Evolutionary conservation across 2,888 invertebrate genomes (phyloP).

Genomic region (Achlya flavicornis): DNA sequence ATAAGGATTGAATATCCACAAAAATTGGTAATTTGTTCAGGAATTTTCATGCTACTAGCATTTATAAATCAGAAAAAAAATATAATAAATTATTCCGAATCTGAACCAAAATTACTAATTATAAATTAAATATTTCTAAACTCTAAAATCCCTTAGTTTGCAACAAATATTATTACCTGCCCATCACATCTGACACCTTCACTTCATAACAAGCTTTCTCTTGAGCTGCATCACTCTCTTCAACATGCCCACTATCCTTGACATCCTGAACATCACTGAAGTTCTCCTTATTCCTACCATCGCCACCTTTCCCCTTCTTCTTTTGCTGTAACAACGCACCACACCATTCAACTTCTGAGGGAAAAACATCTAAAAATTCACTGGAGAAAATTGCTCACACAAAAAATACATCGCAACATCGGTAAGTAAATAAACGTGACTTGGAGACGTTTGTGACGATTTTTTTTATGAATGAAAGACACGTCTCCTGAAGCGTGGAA

Average conservation of each 20-base stretch:
- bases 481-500: slow-evolving; percentile 46
- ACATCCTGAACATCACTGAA: slow-evolving; percentile 49
- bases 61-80: too few relatives aligned
- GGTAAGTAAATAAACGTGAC: slow-evolving; percentile 30
- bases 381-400: slow-evolving; percentile 48
- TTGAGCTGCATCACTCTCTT: slow-evolving; percentile 63
- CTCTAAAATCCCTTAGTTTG: not conserved
- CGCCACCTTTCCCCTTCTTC: slow-evolving; percentile 63
- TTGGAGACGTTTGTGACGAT: slow-evolving; percentile 37
- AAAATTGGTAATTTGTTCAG: too few relatives aligned
- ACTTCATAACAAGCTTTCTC: slow-evolving; percentile 83
- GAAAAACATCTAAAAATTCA: slow-evolving; percentile 14
- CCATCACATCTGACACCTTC: slow-evolving; percentile 84
- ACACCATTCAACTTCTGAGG: not conserved
- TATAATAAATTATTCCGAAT: too few relatives aligned
- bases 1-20: too few relatives aligned
- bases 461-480: slow-evolving; percentile 58
- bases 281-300: slow-evolving; percentile 70
- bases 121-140: too few relatives aligned
- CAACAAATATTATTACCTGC: slow-evolving; percentile 69
- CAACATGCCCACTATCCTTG: slow-evolving; percentile 31
- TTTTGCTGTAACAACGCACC: slow-evolving; percentile 63
- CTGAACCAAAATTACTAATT: too few relatives aligned
- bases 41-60: too few relatives aligned
- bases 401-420: slow-evolving; percentile 66